Evolutionary conservation across 2,888 invertebrate species (phyloP), one percentile per base, ranked within the genome.

Genomic region (Amphipoea lucens): DNA sequence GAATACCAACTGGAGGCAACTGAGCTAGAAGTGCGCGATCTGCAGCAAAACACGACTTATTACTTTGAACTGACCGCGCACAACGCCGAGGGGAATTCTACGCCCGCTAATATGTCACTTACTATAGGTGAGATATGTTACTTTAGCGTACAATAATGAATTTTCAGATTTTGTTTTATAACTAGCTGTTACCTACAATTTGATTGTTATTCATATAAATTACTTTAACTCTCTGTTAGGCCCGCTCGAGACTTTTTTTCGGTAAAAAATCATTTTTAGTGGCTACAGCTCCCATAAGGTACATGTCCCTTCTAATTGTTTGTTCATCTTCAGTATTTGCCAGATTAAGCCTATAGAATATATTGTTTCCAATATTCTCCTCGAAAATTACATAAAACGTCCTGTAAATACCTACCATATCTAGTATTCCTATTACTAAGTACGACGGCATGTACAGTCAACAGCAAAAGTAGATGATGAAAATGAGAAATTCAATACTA

Each of bases 61-160:
- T 92, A 90, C 72, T 89, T 96, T 6, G 93, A 95, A 75, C 81
- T 97, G 20, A 83, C 92, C 11, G 96, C 96, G 0, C 96, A 96
- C 78, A 96, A 96, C 72, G 87, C 92, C 2, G 88, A 93, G 42
- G 96, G 96, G 20, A 91, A 95, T 86, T 97, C 96, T 14, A 89
- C 92, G 14, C 85, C 93, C 3, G 92, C 93, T 9, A 93, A 91
- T 73, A 91, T 93, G 40, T 90, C 92, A 73, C 86, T 95, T 14
- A 87, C 87, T 29, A 87, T 93, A 91, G 86, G 90, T 90, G 5
- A 1, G 69, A 66, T 20, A 23, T 62, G 42, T 45, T 7, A 0
- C 5, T 36, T 17, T 42, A 1, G 0, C 20, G 63, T 54, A 23
- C 4, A 75, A 36, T n/a, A n/a, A n/a, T n/a, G n/a, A 5, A 36